Evolutionary conservation across 2,113 vertebrate species (phyloP), one percentile per base, ranked within the genome.

Genomic region (Tragelaphus scriptus): DNA sequence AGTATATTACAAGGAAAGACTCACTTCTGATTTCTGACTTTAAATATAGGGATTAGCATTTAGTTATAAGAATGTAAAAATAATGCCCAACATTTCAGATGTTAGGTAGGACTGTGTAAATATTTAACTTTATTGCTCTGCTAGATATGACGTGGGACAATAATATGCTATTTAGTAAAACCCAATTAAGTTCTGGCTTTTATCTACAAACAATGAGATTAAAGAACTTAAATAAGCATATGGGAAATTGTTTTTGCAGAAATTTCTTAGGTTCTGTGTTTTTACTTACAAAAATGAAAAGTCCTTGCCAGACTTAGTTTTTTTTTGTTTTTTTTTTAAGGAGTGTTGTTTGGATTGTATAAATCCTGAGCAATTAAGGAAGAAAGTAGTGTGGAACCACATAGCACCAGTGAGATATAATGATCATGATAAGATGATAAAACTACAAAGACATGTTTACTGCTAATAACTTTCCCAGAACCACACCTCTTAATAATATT

Each of bases 401-500:
- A 61, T 81, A 79, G 89, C 68, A 75, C 91, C 90, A 63, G 44
- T 68, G 61, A 96, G 75, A 36, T n/a, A 3, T 32, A 49, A 16
- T 53, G 44, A 91, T 53, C 61, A 5, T 95, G 61, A 59, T 95
- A 89, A 96, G 84, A 95, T 91, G 85, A 90, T 94, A 82, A 95
- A 94, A 96, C 80, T 85, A 49, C 88, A 86, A 95, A 95, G 88
- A 65, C 68, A 61, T 93, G 65, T 92, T 91, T 93, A 84, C 88
- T 82, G 86, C 93, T 97, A 95, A 97, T 95, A 97, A 97, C 89
- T 96, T 96, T 96, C 89, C 95, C 95, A 97, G 96, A 97, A 90
- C 91, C 91, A 92, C 97, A 93, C 96, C 97, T 97, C 58, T 94
- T 96, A 65, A 93, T 93, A 89, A 82, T 94, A 85, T 87, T 95